Conservation (phyloP, 2,888 invertebrate genomes). For the Hydroisotoma schaefferi region DNA sequence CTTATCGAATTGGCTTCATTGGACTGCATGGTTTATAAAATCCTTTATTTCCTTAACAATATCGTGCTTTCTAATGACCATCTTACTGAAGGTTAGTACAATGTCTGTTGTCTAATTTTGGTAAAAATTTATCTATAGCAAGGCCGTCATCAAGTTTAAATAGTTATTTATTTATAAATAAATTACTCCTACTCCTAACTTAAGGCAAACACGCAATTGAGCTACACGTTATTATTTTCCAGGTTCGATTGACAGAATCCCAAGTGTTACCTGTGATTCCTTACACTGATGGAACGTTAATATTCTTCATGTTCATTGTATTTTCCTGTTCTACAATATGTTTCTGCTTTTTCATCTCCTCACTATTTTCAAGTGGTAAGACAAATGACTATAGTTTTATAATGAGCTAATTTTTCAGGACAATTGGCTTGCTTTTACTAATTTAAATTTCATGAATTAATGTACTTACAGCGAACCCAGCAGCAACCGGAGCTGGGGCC, state of each 20-base stretch:
- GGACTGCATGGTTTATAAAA: conserved; percentile 81
- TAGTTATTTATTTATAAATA: not conserved
- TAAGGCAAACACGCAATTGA: not conserved
- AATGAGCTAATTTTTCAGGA: not conserved
- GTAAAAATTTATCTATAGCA: too few relatives aligned
- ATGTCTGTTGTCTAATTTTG: not conserved
- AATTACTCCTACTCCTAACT: not conserved
- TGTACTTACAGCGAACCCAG: conserved; percentile 65
- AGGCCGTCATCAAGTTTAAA: too few relatives aligned
- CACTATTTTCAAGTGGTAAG: conserved; percentile 63
- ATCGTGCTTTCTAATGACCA: conserved; percentile 54
- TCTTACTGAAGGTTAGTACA: conserved; percentile 32
- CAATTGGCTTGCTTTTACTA: not conserved
- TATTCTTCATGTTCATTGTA: conserved; percentile 67
- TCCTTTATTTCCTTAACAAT: conserved; percentile 66
- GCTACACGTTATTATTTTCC: not conserved
- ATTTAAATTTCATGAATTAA: conserved; percentile 23
- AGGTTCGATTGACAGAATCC: conserved; percentile 23
- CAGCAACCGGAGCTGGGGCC: conserved; percentile 71
- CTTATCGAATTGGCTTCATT: conserved; percentile 74
- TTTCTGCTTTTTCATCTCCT: conserved; percentile 75
- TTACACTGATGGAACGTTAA: conserved; percentile 62
- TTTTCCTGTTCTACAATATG: conserved; percentile 69
- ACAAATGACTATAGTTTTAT: not conserved
- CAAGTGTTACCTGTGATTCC: conserved; percentile 49